Percentiles rank a stretch among this genome's conserved stretches.
Conservation (phyloP, 2,797 vertebrate genomes). For the Oophaga sylvatica region DNA sequence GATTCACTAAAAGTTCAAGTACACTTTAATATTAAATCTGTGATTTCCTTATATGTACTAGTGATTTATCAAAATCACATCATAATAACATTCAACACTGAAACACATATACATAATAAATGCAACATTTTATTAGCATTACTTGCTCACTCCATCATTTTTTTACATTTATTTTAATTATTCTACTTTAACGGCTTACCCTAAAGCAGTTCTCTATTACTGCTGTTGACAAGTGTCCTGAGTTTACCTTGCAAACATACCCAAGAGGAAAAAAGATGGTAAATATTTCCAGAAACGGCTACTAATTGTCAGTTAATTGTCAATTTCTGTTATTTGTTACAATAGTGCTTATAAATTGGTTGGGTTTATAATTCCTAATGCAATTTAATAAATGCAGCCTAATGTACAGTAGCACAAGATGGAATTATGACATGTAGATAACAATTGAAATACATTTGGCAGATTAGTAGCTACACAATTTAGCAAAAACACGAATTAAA, state of each 20-base stretch:
- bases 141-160: neutral
- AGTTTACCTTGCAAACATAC: neutral
- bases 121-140: neutral
- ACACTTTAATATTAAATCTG: neutral
- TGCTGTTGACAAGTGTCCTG: neutral
- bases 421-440: neutral
- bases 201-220: neutral
- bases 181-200: neutral
- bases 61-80: neutral
- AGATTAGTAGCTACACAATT: neutral
- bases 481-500: neutral
- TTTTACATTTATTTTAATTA: conserved; percentile 17
- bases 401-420: neutral
- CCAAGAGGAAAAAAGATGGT: conserved; percentile 3
- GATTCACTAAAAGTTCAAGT: neutral
- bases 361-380: neutral
- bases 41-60: neutral
- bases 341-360: neutral
- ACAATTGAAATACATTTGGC: neutral
- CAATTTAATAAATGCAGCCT: neutral
- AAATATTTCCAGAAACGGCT: neutral
- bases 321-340: neutral
- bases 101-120: neutral
- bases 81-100: neutral
- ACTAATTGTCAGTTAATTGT: neutral